phyloP scores from a whole-genome alignment of 2,888 invertebrate species.

The Zygaena filipendulae region DNA sequence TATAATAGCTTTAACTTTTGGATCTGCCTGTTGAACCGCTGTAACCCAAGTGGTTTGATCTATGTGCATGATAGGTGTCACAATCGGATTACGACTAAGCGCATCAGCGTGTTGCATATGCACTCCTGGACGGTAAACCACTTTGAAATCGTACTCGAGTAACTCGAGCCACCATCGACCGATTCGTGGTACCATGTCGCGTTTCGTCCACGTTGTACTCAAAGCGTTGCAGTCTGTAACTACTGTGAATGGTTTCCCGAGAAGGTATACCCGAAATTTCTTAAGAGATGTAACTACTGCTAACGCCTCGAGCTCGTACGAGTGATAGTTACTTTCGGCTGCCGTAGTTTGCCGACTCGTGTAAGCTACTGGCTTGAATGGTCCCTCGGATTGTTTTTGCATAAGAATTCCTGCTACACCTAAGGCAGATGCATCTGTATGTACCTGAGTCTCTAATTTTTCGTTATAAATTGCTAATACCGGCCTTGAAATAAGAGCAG shows the following conservation, averaged over 20 bases:
- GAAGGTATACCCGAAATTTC: slow-evolving; percentile 12
- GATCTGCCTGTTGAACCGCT: no score
- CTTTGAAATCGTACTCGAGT: slow-evolving; percentile 14
- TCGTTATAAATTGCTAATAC: slow-evolving; percentile 24
- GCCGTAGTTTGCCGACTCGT: slow-evolving; percentile 18
- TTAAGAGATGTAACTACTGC: slow-evolving; percentile 10
- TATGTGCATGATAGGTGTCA: no score
- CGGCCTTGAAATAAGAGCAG: no score
- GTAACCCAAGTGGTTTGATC: no score
- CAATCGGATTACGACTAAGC: slow-evolving; percentile 14
- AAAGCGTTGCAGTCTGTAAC: slow-evolving; percentile 15
- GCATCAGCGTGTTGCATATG: slow-evolving; percentile 26
- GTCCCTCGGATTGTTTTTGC: slow-evolving; percentile 17
- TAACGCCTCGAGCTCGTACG: slow-evolving; percentile 1
- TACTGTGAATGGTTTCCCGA: slow-evolving; percentile 12
- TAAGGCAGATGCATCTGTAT: slow-evolving; percentile 23
- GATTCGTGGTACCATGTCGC: slow-evolving; percentile 8
- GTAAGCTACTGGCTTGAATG: slow-evolving; percentile 16
- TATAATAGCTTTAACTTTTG: no score
- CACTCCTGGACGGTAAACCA: slow-evolving; percentile 12
- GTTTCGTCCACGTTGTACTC: slow-evolving; percentile 6
- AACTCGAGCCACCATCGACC: slow-evolving; percentile 12
- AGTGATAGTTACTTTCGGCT: slow-evolving; percentile 12
- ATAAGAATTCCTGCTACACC: slow-evolving; percentile 25
- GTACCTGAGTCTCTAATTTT: slow-evolving; percentile 20